phyloP scores from a whole-genome alignment of 2,888 invertebrate genomes.

The Oxyscelio sp. region DNA sequence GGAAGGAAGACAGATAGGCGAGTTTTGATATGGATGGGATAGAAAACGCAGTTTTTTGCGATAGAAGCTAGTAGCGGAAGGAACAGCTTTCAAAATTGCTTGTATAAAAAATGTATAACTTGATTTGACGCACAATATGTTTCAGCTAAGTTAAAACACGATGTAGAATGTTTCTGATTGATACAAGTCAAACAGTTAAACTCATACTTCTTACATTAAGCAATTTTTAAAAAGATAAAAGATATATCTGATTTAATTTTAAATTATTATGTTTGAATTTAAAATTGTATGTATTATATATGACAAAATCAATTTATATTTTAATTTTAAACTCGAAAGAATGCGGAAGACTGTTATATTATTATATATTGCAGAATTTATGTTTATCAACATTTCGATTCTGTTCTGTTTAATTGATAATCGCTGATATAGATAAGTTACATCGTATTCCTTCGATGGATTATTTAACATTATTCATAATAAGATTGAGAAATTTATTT shows the following conservation, averaged over 20 bases:
- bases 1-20: constrained; percentile 55
- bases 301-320: constrained; percentile 26
- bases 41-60: constrained; percentile 50
- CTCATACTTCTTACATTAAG: too few relatives aligned
- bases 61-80: constrained; percentile 42
- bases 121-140: constrained; percentile 71
- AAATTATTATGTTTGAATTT: constrained; percentile 22
- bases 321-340: background rate
- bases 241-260: constrained; percentile 22
- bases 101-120: constrained; percentile 77
- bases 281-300: constrained; percentile 32
- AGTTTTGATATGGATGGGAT: constrained; percentile 49
- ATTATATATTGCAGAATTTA: too few relatives aligned
- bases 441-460: background rate
- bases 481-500: constrained; percentile 16
- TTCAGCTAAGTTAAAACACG: constrained; percentile 45
- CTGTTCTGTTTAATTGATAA: background rate
- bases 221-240: constrained; percentile 29
- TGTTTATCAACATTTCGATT: too few relatives aligned
- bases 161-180: too few relatives aligned
- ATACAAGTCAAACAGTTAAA: too few relatives aligned
- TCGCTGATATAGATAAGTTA: constrained; percentile 4
- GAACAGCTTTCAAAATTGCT: constrained; percentile 76
- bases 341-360: background rate
- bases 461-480: constrained; percentile 29